These are phyloP conservation scores for Linepithema humile DNA, from an alignment of 1,140 invertebrate genomes.

Conservation along the genomic window DNA sequence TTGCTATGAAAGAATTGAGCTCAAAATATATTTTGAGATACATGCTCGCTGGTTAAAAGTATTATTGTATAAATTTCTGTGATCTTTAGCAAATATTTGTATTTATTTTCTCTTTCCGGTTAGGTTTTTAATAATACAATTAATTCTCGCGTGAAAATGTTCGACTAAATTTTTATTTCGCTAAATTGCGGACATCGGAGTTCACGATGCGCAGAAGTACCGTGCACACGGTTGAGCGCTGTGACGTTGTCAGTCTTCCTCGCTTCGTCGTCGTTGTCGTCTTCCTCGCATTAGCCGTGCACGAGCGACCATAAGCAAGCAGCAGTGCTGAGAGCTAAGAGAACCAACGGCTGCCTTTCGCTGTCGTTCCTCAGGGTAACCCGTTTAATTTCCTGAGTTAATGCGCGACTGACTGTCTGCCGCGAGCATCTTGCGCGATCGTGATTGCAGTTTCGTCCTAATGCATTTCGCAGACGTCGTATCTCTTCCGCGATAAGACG, in stretches of 20 bases:
- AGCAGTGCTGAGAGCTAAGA: background rate
- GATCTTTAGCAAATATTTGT: background rate
- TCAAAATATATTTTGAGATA: background rate
- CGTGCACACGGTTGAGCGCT: background rate
- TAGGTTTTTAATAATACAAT: background rate
- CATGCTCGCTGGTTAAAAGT: background rate
- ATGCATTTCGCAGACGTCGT: constrained; percentile 26
- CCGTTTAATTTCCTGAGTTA: constrained; percentile 75
- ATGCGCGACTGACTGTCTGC: constrained; percentile 62
- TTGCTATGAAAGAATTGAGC: background rate
- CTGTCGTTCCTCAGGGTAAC: constrained; percentile 49
- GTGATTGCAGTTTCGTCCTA: constrained; percentile 55
- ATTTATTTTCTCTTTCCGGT: background rate
- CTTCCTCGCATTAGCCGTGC: constrained; percentile 34
- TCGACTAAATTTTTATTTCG: background rate
- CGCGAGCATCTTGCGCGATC: constrained; percentile 45
- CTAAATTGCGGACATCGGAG: background rate
- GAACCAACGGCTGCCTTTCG: constrained; percentile 13
- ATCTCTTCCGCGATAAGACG: background rate
- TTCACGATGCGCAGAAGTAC: background rate
- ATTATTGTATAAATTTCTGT: background rate
- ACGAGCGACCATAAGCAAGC: background rate
- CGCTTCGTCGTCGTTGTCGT: constrained; percentile 4
- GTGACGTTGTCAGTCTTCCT: background rate
- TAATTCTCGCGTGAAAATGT: background rate